phyloP scores from a whole-genome alignment of 2,797 vertebrate genomes.

The Protonibea diacanthus region DNA sequence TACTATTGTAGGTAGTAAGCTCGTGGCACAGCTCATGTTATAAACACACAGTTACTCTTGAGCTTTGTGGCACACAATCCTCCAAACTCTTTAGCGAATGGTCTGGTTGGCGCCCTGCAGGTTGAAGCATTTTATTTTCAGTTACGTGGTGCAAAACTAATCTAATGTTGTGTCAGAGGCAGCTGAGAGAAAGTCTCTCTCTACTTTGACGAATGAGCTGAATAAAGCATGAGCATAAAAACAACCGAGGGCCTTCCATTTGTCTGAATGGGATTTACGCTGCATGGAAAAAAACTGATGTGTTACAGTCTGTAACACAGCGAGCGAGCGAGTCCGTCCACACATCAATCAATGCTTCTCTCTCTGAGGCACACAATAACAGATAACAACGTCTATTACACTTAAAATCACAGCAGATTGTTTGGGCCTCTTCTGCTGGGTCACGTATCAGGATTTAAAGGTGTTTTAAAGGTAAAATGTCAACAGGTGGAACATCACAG shows the following conservation, averaged over 20 bases:
- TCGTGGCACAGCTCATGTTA: neutral
- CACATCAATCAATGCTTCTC: constrained; percentile 21
- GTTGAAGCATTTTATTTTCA: constrained; percentile 44
- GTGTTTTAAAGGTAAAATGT: constrained; percentile 4
- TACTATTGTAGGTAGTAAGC: too few species aligned
- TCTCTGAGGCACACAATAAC: constrained; percentile 41
- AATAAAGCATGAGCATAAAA: constrained; percentile 25
- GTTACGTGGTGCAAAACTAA: constrained; percentile 25
- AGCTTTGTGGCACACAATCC: neutral
- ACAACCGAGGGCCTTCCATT: neutral
- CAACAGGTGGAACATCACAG: constrained; percentile 22
- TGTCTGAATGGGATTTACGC: constrained; percentile 1
- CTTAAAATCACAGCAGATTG: constrained; percentile 35
- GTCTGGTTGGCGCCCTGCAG: neutral
- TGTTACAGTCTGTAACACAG: neutral
- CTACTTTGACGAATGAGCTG: constrained; percentile 46
- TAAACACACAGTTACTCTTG: neutral
- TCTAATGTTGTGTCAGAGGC: constrained; percentile 34
- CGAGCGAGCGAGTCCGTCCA: neutral
- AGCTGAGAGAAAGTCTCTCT: constrained; percentile 36
- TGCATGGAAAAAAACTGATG: neutral
- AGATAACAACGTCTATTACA: constrained; percentile 37
- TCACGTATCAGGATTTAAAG: constrained; percentile 6
- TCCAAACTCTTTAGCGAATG: neutral
- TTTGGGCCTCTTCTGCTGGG: constrained; percentile 19